phyloP scores from a whole-genome alignment of 1,140 invertebrate genomes.

The Drosophila willistoni region DNA sequence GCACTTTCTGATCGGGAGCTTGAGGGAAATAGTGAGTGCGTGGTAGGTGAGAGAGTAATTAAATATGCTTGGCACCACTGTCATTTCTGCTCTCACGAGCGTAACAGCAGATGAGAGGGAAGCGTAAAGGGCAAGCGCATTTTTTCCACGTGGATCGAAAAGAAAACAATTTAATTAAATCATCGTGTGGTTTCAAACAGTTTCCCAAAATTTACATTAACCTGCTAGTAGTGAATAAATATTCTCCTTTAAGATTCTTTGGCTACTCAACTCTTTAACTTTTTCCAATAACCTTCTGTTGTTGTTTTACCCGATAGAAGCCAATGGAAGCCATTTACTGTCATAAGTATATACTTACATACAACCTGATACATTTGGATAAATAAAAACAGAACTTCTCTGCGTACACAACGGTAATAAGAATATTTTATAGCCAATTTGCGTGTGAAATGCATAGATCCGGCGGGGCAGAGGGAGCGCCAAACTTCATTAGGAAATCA shows the following conservation, averaged over 20 bases:
- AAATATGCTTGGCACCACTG: too few species aligned
- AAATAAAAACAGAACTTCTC: constrained; percentile 35
- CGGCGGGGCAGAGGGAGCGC: neutral
- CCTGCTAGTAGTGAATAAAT: too few species aligned
- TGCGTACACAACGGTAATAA: constrained; percentile 11
- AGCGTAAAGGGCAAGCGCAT: too few species aligned
- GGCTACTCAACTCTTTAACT: constrained; percentile 1
- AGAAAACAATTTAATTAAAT: too few species aligned
- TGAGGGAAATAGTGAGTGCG: too few species aligned
- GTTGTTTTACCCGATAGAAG: neutral
- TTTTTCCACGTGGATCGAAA: too few species aligned
- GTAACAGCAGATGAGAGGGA: too few species aligned
- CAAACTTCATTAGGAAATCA: constrained; percentile 25
- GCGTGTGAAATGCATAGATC: constrained; percentile 26
- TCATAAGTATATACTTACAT: neutral
- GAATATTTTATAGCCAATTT: constrained; percentile 38
- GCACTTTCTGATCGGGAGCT: too few species aligned
- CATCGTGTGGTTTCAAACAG: too few species aligned
- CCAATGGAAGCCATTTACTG: constrained; percentile 22
- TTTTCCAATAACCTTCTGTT: neutral
- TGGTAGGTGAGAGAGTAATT: too few species aligned
- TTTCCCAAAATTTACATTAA: too few species aligned
- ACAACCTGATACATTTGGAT: constrained; percentile 5
- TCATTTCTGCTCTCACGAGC: too few species aligned
- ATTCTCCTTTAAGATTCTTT: neutral